These are phyloP conservation scores for Drepana falcataria DNA, from an alignment of 2,888 invertebrate species.

Conservation along the genomic window DNA sequence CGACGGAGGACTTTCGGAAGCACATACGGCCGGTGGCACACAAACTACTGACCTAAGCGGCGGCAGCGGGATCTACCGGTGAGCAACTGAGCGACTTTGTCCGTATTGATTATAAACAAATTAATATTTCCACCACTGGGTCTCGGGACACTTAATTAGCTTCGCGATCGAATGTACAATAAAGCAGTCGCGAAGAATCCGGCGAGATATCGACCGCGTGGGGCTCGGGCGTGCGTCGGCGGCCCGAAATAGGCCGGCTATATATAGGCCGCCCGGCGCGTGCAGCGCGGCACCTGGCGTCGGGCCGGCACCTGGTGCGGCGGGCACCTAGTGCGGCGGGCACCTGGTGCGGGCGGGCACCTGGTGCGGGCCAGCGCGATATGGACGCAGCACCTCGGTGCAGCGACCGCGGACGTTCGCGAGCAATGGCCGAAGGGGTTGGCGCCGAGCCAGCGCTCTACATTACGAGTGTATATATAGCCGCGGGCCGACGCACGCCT, in stretches of 20 bases:
- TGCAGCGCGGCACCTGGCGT: too few species aligned
- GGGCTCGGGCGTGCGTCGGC: conserved; percentile 5
- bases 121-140: background rate
- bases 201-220: conserved; percentile 10
- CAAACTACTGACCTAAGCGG: background rate
- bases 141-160: background rate
- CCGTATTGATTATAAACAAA: too few species aligned
- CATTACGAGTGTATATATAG: too few species aligned
- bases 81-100: too few species aligned
- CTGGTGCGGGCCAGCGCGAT: background rate
- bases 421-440: too few species aligned
- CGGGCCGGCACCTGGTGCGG: background rate
- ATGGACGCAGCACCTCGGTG: too few species aligned
- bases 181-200: background rate
- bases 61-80: background rate
- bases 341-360: background rate
- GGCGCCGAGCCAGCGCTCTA: too few species aligned
- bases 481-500: too few species aligned
- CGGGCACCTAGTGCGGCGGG: background rate
- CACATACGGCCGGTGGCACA: too few species aligned
- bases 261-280: conserved; percentile 16
- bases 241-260: conserved; percentile 19
- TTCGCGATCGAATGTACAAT: background rate
- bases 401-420: too few species aligned
- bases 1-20: too few species aligned